These are phyloP conservation scores for Oryzias woworae DNA, from an alignment of 2,113 vertebrate genomes.

Conservation along the genomic window DNA sequence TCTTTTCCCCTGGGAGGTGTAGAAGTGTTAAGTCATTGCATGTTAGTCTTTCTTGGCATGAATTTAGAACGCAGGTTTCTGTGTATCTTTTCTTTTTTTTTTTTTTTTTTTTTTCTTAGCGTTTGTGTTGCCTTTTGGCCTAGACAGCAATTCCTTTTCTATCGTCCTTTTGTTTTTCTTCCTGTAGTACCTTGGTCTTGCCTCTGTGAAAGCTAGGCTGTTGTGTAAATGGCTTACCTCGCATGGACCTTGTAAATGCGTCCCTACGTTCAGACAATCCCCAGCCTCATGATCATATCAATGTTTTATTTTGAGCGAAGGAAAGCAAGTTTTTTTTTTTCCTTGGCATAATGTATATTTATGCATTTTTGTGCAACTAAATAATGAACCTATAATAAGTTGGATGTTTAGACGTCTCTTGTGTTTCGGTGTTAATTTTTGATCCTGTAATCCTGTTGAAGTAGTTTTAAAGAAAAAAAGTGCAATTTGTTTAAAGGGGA, in stretches of 20 bases:
- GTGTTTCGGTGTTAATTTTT: constrained; percentile 74
- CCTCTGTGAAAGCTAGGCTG: constrained; percentile 72
- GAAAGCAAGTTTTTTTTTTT: constrained; percentile 69
- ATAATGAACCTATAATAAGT: constrained; percentile 77
- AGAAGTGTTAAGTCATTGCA: constrained; percentile 71
- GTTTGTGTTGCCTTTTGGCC: constrained; percentile 66
- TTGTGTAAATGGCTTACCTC: constrained; percentile 74
- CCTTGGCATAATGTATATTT: constrained; percentile 77
- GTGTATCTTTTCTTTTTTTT: constrained; percentile 70
- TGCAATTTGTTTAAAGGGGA: constrained; percentile 77
- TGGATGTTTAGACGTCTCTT: constrained; percentile 74
- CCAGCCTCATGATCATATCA: constrained; percentile 63
- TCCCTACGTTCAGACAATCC: constrained; percentile 67
- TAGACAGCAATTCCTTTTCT: constrained; percentile 65
- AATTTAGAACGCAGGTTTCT: constrained; percentile 73
- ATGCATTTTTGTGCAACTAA: constrained; percentile 78
- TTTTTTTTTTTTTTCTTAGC: constrained; percentile 69
- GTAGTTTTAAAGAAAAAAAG: constrained; percentile 72
- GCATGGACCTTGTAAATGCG: constrained; percentile 74
- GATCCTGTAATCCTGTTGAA: constrained; percentile 70
- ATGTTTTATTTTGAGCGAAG: constrained; percentile 72
- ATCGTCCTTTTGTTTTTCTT: constrained; percentile 34
- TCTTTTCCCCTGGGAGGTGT: constrained; percentile 52
- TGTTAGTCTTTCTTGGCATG: constrained; percentile 76
- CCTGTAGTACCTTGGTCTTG: constrained; percentile 69